Evolutionary conservation across 1,140 invertebrate species (phyloP).

Genomic region (Aethina tumida): DNA sequence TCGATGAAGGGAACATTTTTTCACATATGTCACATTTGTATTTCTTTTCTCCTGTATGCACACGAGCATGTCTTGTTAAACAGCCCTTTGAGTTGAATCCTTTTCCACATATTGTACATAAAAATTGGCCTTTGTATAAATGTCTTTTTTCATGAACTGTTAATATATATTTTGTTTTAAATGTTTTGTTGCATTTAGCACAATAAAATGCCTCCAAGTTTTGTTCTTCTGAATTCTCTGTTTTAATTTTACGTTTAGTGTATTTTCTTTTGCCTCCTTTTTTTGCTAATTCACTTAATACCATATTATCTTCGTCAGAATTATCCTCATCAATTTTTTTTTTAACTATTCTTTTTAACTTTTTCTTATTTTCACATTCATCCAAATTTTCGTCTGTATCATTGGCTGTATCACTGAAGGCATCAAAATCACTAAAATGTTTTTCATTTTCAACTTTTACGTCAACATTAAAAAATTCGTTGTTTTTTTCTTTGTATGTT

Average conservation of each 20-base stretch:
- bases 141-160: conserved; percentile 65
- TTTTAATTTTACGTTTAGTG: not conserved
- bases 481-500: conserved; percentile 5
- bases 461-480: not conserved
- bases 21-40: conserved; percentile 40
- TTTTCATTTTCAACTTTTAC: conserved; percentile 5
- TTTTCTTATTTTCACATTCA: conserved; percentile 1
- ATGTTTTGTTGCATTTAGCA: conserved; percentile 50
- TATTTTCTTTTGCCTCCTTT: conserved; percentile 2
- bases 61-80: conserved; percentile 23
- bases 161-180: conserved; percentile 49
- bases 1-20: conserved; percentile 44
- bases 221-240: not conserved
- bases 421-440: conserved; percentile 3
- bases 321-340: not conserved
- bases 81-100: conserved; percentile 41
- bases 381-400: conserved; percentile 1
- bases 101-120: conserved; percentile 47
- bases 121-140: conserved; percentile 54
- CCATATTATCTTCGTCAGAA: not conserved
- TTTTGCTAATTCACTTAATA: not conserved
- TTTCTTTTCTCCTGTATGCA: conserved; percentile 49
- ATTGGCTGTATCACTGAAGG: not conserved
- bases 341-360: conserved; percentile 2
- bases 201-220: conserved; percentile 34